Conservation (phyloP, 2,888 invertebrate species). For the Phortica okadai region DNA sequence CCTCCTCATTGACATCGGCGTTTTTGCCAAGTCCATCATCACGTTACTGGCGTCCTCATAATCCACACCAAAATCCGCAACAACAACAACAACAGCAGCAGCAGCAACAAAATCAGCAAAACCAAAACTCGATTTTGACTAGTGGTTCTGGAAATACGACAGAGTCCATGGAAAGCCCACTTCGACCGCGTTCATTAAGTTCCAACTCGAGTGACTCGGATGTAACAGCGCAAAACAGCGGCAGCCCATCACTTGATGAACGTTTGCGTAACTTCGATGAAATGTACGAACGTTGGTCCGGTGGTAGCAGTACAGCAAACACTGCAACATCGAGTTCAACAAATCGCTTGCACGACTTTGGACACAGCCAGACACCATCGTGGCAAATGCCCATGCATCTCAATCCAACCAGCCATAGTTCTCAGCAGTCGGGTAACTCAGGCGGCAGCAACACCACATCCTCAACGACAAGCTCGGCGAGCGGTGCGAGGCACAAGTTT, state of each 20-base stretch:
- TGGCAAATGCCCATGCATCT: slow-evolving; percentile 58
- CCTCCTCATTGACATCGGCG: slow-evolving; percentile 55
- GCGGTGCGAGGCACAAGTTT: slow-evolving; percentile 83
- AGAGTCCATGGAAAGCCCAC: slow-evolving; percentile 79
- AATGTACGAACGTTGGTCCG: slow-evolving; percentile 93
- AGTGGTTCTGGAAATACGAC: slow-evolving; percentile 78
- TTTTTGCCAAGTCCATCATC: slow-evolving; percentile 62
- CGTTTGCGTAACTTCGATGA: slow-evolving; percentile 94
- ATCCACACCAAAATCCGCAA: slow-evolving; percentile 66
- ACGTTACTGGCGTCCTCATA: slow-evolving; percentile 67
- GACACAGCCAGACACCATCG: slow-evolving; percentile 77
- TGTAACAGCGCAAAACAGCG: slow-evolving; percentile 78
- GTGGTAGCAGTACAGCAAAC: slow-evolving; percentile 64
- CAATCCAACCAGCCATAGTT: slow-evolving; percentile 44
- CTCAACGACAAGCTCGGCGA: slow-evolving; percentile 77
- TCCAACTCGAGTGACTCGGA: slow-evolving; percentile 85
- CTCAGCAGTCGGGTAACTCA: slow-evolving; percentile 54
- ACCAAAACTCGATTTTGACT: slow-evolving; percentile 63
- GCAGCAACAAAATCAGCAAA: slow-evolving; percentile 65
- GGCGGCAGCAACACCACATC: slow-evolving; percentile 50
- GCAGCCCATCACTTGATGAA: slow-evolving; percentile 91
- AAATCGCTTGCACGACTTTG: slow-evolving; percentile 47
- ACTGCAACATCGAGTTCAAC: slow-evolving; percentile 72
- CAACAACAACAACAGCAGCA: slow-evolving; percentile 52
- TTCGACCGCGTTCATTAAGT: slow-evolving; percentile 85